Conservation (phyloP, 2,888 invertebrate genomes). For the Xestoiulus laeticollis region DNA sequence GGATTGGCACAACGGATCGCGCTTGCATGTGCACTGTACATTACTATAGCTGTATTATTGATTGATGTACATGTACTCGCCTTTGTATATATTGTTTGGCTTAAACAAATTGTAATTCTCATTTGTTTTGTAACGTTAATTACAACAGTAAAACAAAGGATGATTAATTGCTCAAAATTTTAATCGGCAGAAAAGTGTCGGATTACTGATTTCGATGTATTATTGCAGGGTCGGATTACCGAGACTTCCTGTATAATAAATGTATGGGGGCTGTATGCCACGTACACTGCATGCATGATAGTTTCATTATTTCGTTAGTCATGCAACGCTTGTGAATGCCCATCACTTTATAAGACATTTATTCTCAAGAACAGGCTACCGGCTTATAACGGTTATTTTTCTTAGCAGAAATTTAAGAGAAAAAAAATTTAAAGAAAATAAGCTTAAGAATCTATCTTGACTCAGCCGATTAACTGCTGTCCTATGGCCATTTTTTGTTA, state of each 20-base stretch:
- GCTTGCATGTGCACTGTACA: no score
- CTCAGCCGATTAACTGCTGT: not conserved
- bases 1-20: no score
- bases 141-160: no score
- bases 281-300: not conserved
- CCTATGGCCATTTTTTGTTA: not conserved
- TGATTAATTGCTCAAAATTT: no score
- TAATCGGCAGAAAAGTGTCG: no score
- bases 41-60: no score
- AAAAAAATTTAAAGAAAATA: not conserved
- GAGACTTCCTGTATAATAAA: not conserved
- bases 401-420: conserved; percentile 7
- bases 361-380: not conserved
- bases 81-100: no score
- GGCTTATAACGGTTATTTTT: not conserved
- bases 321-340: not conserved
- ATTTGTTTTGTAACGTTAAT: no score
- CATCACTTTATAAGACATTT: not conserved
- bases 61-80: no score
- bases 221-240: no score
- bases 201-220: no score
- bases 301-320: not conserved
- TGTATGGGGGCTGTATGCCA: not conserved
- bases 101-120: no score
- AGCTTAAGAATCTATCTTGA: not conserved